Evolutionary conservation across 2,888 invertebrate species (phyloP).

Genomic region (Pediacus dermestoides): DNA sequence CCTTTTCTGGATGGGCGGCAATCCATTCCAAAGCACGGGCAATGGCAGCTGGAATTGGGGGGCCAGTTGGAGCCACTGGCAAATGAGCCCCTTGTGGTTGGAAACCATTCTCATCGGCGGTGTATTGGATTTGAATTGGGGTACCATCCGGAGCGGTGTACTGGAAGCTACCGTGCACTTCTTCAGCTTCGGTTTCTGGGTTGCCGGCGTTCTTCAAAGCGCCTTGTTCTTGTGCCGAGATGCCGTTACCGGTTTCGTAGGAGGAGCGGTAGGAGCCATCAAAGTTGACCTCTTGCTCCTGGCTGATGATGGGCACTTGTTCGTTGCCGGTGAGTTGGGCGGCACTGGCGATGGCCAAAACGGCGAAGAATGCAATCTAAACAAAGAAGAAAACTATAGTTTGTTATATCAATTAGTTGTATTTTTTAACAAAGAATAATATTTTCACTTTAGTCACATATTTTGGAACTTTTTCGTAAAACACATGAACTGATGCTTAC

Average conservation of each 20-base stretch:
- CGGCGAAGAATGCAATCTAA: conserved; percentile 21
- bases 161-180: conserved; percentile 29
- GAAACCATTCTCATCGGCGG: conserved; percentile 59
- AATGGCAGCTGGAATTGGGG: conserved; percentile 68
- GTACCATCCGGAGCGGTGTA: conserved; percentile 34
- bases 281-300: conserved; percentile 65
- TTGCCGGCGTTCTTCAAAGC: conserved; percentile 38
- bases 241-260: conserved; percentile 63
- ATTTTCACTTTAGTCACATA: too few relatives aligned
- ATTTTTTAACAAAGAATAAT: too few relatives aligned
- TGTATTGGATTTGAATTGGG: conserved; percentile 28
- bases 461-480: too few relatives aligned
- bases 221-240: conserved; percentile 57
- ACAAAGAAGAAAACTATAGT: too few relatives aligned
- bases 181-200: conserved; percentile 34
- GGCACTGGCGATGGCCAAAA: conserved; percentile 32
- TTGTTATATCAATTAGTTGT: too few relatives aligned
- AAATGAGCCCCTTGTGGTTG: conserved; percentile 50
- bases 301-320: conserved; percentile 63
- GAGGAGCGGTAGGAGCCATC: conserved; percentile 64
- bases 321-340: conserved; percentile 50
- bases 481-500: too few relatives aligned
- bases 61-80: conserved; percentile 51
- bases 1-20: conserved; percentile 60
- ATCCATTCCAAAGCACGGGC: conserved; percentile 63